A percentile compares a stretch with the other conserved stretches of the same genome.
phyloP scores from a whole-genome alignment of 2,113 vertebrate genomes.

The Rousettus leschenaultii region DNA sequence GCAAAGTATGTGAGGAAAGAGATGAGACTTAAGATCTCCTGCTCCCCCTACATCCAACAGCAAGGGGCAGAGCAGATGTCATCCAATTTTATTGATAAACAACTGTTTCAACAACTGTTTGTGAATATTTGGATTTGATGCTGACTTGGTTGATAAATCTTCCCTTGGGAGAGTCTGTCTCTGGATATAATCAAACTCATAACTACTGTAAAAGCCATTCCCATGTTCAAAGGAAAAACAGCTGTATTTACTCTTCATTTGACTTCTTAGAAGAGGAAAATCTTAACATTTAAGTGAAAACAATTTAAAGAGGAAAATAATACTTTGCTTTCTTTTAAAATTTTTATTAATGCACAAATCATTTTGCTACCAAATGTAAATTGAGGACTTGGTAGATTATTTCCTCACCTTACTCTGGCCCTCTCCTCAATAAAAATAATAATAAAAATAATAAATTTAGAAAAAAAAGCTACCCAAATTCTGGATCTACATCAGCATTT shows the following conservation, averaged over 20 bases:
- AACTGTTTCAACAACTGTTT: constrained; percentile 64
- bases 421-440: neutral
- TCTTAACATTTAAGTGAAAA: constrained; percentile 72
- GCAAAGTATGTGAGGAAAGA: neutral
- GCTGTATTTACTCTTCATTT: constrained; percentile 65
- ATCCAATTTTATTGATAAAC: constrained; percentile 51
- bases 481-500: neutral
- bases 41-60: neutral
- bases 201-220: constrained; percentile 72
- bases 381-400: neutral
- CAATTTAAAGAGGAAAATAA: constrained; percentile 61
- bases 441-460: too few species aligned
- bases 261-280: constrained; percentile 70
- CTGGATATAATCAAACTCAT: constrained; percentile 73
- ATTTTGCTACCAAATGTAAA: constrained; percentile 47
- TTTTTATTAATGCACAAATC: constrained; percentile 35
- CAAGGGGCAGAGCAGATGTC: constrained; percentile 45
- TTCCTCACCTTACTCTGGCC: neutral
- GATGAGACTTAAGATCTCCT: neutral
- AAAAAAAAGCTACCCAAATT: neutral
- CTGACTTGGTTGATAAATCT: constrained; percentile 66
- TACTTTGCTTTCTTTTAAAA: constrained; percentile 46
- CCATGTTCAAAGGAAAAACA: constrained; percentile 72
- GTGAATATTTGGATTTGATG: constrained; percentile 64
- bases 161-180: constrained; percentile 64